Evolutionary conservation across 1,140 invertebrate genomes (phyloP), one percentile per base, ranked within the genome.

Genomic region (Matsumurasca onukii): DNA sequence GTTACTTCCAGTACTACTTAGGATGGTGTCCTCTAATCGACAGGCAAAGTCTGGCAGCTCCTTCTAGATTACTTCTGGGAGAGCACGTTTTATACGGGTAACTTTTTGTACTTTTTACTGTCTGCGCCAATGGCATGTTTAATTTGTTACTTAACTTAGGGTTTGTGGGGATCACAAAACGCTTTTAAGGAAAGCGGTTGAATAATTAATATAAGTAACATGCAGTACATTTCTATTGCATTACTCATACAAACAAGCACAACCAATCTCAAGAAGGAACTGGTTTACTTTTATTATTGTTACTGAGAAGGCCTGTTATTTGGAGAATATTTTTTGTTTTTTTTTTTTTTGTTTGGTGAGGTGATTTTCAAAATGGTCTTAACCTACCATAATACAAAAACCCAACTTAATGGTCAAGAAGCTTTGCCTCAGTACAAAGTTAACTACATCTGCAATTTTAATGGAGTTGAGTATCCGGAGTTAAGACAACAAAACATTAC

Each of bases 1-100:
- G 84, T 15, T 91, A 88, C 80, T 75, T 89, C 0, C 72, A 81
- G 0, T 88, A 90, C 72, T 76, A 90, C 1, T 69, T 89, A 1
- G 86, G 87, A 0, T 78, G 86, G 5, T 92, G 81, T 55, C 22
- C 49, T 15, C 45, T 55, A 17, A 25, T 64, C 15, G 3, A 13
- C 2, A 31, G 30, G 55, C 5, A 63, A 20, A 3, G 55, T 31
- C 30, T 22, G 31, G 25, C 34, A 13, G 79, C 62, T 25, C 15
- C 39, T 15, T 49, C 61, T 2, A 61, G 51, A 5, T 64, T 71
- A 15, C 17, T 68, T 0, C 75, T 77, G 76, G 76, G 76, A 22
- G 75, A 76, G 12, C 31, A 72, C n/a, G 61, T 65, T 48, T 51
- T 70, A 12, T 9, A 27, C 31, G 72, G 67, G 76, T 77, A 73